phyloP scores from a whole-genome alignment of 2,113 vertebrate species.

The Platycercus adscitus region DNA sequence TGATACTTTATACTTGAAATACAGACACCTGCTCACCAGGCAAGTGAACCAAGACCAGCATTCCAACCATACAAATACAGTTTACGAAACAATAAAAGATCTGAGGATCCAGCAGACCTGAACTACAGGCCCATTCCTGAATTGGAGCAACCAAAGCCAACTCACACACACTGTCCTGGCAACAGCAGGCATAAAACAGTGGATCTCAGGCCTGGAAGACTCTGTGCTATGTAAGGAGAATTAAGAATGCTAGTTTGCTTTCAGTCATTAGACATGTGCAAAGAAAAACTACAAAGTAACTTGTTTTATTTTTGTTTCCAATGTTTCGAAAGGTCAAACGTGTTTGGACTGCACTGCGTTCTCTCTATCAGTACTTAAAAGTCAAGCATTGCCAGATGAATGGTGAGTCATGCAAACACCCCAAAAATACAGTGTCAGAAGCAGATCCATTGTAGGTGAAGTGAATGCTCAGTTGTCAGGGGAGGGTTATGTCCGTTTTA shows the following conservation, averaged over 20 bases:
- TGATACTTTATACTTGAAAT: not conserved
- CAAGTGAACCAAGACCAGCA: not conserved
- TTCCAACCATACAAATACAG: not conserved
- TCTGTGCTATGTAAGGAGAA: not conserved
- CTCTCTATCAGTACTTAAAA: constrained; percentile 40
- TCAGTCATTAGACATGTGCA: not conserved
- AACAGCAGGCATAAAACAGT: not conserved
- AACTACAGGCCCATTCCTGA: not conserved
- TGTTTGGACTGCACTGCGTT: constrained; percentile 16
- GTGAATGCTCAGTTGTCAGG: not conserved
- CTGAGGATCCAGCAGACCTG: not conserved
- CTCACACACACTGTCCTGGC: not conserved
- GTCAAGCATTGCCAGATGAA: not conserved
- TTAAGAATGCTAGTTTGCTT: not conserved
- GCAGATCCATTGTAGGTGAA: not conserved
- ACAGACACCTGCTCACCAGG: not conserved
- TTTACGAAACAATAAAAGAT: not conserved
- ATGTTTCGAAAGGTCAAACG: constrained; percentile 19
- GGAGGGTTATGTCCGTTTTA: not conserved
- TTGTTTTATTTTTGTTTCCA: constrained; percentile 19
- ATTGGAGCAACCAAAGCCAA: not conserved
- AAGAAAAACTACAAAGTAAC: not conserved
- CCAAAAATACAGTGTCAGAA: not conserved
- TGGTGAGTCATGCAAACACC: not conserved
- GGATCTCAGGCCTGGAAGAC: not conserved